Conservation (phyloP, 2,113 vertebrate genomes). For the Cavia aperea region DNA sequence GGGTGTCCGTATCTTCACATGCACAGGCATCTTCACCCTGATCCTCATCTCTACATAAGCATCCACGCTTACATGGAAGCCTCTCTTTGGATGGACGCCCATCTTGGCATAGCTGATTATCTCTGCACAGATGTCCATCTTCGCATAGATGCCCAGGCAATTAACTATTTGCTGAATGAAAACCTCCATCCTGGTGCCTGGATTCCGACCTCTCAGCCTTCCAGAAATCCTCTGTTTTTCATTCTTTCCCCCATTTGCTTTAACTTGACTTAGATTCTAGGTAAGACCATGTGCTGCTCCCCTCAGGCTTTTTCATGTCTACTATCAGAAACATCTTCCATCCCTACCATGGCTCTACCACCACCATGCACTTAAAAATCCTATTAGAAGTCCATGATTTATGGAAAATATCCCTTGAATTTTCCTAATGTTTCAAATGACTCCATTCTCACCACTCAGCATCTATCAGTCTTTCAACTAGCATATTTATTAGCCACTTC, state of each 20-base stretch:
- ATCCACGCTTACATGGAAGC: accelerated
- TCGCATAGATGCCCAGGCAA: too few species aligned
- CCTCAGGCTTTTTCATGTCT: neutral
- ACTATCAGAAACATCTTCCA: too few species aligned
- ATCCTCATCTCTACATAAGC: neutral
- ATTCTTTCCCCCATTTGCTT: neutral
- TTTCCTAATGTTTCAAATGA: conserved; percentile 36
- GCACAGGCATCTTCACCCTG: neutral
- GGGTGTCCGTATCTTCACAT: neutral
- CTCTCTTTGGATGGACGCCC: too few species aligned
- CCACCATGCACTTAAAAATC: conserved; percentile 8
- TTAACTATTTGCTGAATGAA: neutral
- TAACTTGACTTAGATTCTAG: neutral
- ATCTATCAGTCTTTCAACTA: neutral
- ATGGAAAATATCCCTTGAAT: neutral
- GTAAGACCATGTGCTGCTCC: neutral
- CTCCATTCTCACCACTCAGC: conserved; percentile 20
- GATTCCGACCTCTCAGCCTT: neutral
- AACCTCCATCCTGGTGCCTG: neutral
- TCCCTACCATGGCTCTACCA: neutral
- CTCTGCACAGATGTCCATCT: neutral
- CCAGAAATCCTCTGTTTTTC: neutral
- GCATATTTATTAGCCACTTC: neutral
- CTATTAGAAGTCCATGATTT: conserved; percentile 14
- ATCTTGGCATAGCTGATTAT: neutral